Evolutionary conservation across 2,113 vertebrate species (phyloP), one percentile per base, ranked within the genome.

Genomic region (Phasianus colchicus): DNA sequence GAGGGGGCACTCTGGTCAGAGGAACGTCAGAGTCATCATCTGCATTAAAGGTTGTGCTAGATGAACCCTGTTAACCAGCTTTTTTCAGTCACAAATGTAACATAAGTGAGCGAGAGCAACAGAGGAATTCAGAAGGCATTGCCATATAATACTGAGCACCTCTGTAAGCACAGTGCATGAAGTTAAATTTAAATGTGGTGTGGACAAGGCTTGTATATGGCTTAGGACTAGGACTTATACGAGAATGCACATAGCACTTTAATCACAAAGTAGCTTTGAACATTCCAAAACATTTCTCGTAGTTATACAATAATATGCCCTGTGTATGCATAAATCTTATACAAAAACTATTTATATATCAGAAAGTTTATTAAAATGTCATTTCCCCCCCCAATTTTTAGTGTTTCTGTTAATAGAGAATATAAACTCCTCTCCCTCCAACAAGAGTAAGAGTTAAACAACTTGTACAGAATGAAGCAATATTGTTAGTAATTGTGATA

Each of bases 91-190:
- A 27, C 61, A 69, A 19, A 17, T 73, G 52, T 60, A 88, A 67
- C 3, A 1, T 11, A 60, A 25, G 11, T 3, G 17, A 61, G 22
- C 1, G 4, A 21, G 29, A 74, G n/a, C 13, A n/a, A 27, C 22
- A 54, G 30, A 60, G 8, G n/a, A 77, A 78, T 60, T 54, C 52
- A 78, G 60, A 55, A 47, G 30, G 25, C 1, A 1, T 36, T 79
- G 30, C 30, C 25, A 17, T n/a, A 7, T 17, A 22, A 36, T 22
- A 34, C 10, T 4, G 7, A 66, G 9, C 48, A 79, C 12, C 38
- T 27, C 13, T 78, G 24, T 10, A 40, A 78, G 30, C 34, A 61
- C 11, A 61, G 45, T 10, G 7, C 21, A 22, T 12, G 10, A 78
- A 83, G 8, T 17, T 57, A 13, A 73, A 88, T 19, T 54, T 24